Evolutionary conservation across 2,797 vertebrate genomes (phyloP).

Genomic region (Ctenopoma kingsleyae): DNA sequence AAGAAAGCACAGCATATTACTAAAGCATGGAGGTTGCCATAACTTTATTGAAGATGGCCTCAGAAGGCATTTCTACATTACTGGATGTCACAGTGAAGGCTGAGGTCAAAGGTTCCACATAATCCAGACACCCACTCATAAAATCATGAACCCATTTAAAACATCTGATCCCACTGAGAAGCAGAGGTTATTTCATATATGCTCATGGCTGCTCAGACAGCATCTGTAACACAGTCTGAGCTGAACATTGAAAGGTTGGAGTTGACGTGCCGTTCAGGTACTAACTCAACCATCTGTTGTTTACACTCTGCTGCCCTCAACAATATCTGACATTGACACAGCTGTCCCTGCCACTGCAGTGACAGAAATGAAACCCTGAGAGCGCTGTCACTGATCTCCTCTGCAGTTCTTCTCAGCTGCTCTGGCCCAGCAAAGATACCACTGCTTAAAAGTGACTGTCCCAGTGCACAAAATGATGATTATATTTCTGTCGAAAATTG

Average conservation of each 20-base stretch:
- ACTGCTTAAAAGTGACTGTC: neutral
- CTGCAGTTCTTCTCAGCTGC: constrained; percentile 24
- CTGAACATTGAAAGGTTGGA: constrained; percentile 19
- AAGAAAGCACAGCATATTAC: neutral
- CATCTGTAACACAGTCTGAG: constrained; percentile 16
- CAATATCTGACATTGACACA: constrained; percentile 68
- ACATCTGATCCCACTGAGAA: constrained; percentile 19
- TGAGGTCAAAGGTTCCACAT: constrained; percentile 5
- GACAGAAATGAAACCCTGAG: constrained; percentile 27
- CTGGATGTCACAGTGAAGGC: constrained; percentile 14
- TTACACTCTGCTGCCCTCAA: constrained; percentile 66
- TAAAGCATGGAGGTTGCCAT: neutral
- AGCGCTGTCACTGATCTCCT: constrained; percentile 22
- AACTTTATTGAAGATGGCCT: neutral
- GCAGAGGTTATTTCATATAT: constrained; percentile 15
- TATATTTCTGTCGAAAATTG: neutral
- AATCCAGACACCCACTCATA: constrained; percentile 19
- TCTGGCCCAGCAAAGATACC: constrained; percentile 13
- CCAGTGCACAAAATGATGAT: neutral
- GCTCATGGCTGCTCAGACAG: constrained; percentile 17
- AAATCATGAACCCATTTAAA: constrained; percentile 6
- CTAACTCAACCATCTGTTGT: constrained; percentile 71
- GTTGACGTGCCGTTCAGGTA: constrained; percentile 59
- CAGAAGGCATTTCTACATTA: constrained; percentile 8
- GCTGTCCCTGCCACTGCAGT: constrained; percentile 39